Percentiles rank a stretch among this genome's conserved stretches.
Evolutionary conservation across 2,888 invertebrate species (phyloP).

Genomic region (Heliconius ethilla): DNA sequence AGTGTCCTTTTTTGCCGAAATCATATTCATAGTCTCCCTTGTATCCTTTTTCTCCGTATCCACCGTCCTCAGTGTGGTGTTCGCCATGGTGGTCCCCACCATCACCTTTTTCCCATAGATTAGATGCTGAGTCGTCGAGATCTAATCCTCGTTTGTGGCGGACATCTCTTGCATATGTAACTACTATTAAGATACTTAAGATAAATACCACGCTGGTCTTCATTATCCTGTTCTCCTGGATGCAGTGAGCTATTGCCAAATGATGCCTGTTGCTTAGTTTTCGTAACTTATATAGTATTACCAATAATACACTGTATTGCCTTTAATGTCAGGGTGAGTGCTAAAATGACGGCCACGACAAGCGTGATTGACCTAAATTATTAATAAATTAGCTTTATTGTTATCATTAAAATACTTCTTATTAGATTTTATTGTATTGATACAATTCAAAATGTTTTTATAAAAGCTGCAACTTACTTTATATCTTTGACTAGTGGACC

Average conservation of each 20-base stretch:
- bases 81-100: slow-evolving; percentile 84
- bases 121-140: slow-evolving; percentile 76
- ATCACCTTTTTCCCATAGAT: slow-evolving; percentile 80
- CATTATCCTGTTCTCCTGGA: slow-evolving; percentile 66
- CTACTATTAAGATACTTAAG: slow-evolving; percentile 70
- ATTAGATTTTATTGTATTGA: slow-evolving; percentile 19
- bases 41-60: slow-evolving; percentile 86
- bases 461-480: neutral
- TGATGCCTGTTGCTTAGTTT: slow-evolving; percentile 74
- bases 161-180: slow-evolving; percentile 75
- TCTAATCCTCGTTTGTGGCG: slow-evolving; percentile 74
- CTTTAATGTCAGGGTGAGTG: slow-evolving; percentile 76
- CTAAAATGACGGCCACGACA: slow-evolving; percentile 65
- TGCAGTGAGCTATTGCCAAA: slow-evolving; percentile 72
- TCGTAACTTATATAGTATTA: slow-evolving; percentile 78
- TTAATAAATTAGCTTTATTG: slow-evolving; percentile 65
- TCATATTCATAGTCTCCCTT: slow-evolving; percentile 85
- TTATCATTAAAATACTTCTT: slow-evolving; percentile 37
- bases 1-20: slow-evolving; percentile 87
- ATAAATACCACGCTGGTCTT: slow-evolving; percentile 62
- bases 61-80: slow-evolving; percentile 84
- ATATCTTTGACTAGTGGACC: neutral
- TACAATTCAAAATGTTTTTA: slow-evolving; percentile 4
- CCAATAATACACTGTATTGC: slow-evolving; percentile 63
- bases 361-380: slow-evolving; percentile 68